phyloP scores from a whole-genome alignment of 2,797 vertebrate species.

The Lerista edwardsae region DNA sequence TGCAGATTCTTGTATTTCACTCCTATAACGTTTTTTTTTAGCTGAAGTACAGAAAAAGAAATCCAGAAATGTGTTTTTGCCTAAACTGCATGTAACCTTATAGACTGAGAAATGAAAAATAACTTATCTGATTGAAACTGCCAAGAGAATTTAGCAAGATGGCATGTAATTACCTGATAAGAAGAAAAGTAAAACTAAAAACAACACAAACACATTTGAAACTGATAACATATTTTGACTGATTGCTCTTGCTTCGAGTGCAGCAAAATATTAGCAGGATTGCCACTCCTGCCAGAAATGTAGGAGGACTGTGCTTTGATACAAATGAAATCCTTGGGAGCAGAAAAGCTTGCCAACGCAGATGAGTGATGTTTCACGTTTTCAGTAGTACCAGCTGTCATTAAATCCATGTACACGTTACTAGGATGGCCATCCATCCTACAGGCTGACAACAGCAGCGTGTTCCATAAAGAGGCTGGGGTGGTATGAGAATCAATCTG shows the following conservation, averaged over 20 bases:
- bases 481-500: not conserved
- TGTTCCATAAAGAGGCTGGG: not conserved
- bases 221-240: conserved; percentile 19
- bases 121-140: not conserved
- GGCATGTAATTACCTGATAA: not conserved
- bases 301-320: not conserved
- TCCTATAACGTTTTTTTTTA: not conserved
- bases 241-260: conserved; percentile 9
- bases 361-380: not conserved
- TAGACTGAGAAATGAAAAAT: conserved; percentile 11
- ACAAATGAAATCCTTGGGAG: not conserved
- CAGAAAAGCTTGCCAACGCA: not conserved
- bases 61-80: not conserved
- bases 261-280: not conserved
- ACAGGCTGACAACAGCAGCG: not conserved
- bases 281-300: not conserved
- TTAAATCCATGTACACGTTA: conserved; percentile 6
- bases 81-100: conserved; percentile 11
- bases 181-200: conserved; percentile 30
- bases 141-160: not conserved
- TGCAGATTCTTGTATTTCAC: not conserved
- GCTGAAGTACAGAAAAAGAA: not conserved
- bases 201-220: not conserved
- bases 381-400: not conserved
- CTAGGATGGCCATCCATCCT: conserved; percentile 1